Evolutionary conservation across 2,888 invertebrate species (phyloP), one percentile per base, ranked within the genome.

Genomic region (Nebria brevicollis): DNA sequence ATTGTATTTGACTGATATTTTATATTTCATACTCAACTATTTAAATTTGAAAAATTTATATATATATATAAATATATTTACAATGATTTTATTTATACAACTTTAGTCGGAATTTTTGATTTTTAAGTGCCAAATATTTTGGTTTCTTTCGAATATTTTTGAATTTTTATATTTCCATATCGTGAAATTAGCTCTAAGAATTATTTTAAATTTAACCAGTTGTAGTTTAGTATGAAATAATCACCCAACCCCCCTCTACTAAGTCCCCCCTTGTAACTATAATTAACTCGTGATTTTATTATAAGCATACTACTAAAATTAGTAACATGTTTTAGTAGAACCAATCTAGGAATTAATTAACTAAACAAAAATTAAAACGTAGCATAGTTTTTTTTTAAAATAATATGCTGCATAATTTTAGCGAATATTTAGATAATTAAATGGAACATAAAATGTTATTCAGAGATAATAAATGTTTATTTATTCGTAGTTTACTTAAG

Each of bases 171-270:
- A 70, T 70, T 70, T 68, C 34, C 79, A 79, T 79, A 79, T 79
- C 79, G 74, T 79, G 68, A 79, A 77, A 54, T 65, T 74, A 79
- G 66, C 8, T 74, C 41, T 66, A 66, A 68, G 66, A 68, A 66
- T 11, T 34, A 20, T 25, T 11, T 54, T 54, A 11, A 13, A 70
- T 70, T 15, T 34, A 54, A 20, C 66, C n/a, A 20, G 0, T 66
- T 26, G 79, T 79, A 79, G 79, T 80, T 80, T 80, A 75, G 80
- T 80, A 80, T 80, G 80, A 75, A 80, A 80, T 70, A 66, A 66
- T 77, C 43, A 8, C 10, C 43, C 34, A 1, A 4, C 34, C 34
- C 34, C 34, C 5, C 1, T 20, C 20, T 20, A 20, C 20, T 34
- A 34, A 13, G 54, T 6, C 54, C 4, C 43, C 54, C 54, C 13